Evolutionary conservation across 2,797 vertebrate species (phyloP).

Genomic region (Centroberyx gerrardi): DNA sequence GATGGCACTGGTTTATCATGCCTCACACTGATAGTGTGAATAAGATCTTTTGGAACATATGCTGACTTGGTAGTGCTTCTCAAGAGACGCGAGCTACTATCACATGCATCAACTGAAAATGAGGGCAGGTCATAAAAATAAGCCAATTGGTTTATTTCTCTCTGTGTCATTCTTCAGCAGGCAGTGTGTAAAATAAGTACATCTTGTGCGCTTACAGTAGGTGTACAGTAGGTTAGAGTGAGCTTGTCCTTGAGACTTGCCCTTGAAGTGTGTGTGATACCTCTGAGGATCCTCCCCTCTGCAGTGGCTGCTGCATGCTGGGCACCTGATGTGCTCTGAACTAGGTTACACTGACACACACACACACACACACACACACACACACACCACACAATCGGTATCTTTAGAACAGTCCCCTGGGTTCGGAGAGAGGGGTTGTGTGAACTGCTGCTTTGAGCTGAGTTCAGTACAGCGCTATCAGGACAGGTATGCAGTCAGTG

Average conservation of each 20-base stretch:
- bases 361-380: conserved; percentile 12
- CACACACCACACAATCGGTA: conserved; percentile 30
- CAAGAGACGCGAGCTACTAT: no score
- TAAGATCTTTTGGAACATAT: background rate
- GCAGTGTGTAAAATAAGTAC: background rate
- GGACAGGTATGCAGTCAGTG: conserved; percentile 26
- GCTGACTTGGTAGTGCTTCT: background rate
- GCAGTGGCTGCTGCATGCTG: conserved; percentile 79
- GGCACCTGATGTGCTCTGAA: conserved; percentile 77
- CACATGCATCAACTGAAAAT: conserved; percentile 22
- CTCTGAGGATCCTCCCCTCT: conserved; percentile 77
- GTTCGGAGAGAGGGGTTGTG: conserved; percentile 41
- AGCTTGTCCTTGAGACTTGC: conserved; percentile 74
- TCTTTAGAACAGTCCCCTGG: conserved; percentile 66
- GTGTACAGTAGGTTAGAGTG: conserved; percentile 41
- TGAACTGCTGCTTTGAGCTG: conserved; percentile 34
- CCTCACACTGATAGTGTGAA: background rate
- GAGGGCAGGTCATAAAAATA: background rate
- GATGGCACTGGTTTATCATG: conserved; percentile 1
- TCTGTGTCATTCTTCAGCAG: background rate
- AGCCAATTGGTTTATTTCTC: background rate
- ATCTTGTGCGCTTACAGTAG: conserved; percentile 45
- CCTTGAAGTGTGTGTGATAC: conserved; percentile 70
- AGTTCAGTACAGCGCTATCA: conserved; percentile 21
- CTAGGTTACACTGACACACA: conserved; percentile 67